A percentile compares a stretch with the other conserved stretches of the same genome.
phyloP scores from a whole-genome alignment of 2,888 invertebrate species.

The Taphrorychus bicolor region DNA sequence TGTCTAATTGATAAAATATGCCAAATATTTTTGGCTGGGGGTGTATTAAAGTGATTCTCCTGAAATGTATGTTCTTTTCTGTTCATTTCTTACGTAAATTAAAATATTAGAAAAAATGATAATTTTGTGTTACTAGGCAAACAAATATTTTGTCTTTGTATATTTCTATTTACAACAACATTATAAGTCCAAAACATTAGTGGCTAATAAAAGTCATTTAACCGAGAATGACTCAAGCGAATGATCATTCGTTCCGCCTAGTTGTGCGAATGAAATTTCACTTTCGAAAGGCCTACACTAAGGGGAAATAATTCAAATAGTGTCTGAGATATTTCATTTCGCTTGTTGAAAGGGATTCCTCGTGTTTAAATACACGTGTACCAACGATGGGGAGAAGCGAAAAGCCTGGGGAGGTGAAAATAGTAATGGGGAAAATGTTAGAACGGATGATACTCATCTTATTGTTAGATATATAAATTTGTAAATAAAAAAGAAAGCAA shows the following conservation, averaged over 20 bases:
- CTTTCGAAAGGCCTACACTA: conserved; percentile 34
- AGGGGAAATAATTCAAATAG: conserved; percentile 31
- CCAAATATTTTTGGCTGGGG: conserved; percentile 48
- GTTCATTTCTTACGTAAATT: no score
- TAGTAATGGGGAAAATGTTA: neutral
- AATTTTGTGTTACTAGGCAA: no score
- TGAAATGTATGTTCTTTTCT: no score
- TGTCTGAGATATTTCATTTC: conserved; percentile 36
- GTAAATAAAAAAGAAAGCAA: no score
- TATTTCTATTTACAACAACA: no score
- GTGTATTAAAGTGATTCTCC: neutral
- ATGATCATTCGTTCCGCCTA: conserved; percentile 46
- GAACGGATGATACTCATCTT: neutral
- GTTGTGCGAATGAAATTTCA: conserved; percentile 47
- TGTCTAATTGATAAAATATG: conserved; percentile 55
- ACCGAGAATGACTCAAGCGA: conserved; percentile 37
- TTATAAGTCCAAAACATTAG: no score
- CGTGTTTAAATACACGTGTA: conserved; percentile 28
- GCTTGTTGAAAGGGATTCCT: conserved; percentile 21
- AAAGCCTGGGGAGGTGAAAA: neutral
- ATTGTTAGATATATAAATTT: no score
- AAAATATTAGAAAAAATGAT: no score
- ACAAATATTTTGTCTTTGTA: no score
- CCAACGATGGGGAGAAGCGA: conserved; percentile 3
- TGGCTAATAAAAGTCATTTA: no score